These are phyloP conservation scores for Macroglossus sobrinus DNA, from an alignment of 2,113 vertebrate genomes.

Conservation along the genomic window DNA sequence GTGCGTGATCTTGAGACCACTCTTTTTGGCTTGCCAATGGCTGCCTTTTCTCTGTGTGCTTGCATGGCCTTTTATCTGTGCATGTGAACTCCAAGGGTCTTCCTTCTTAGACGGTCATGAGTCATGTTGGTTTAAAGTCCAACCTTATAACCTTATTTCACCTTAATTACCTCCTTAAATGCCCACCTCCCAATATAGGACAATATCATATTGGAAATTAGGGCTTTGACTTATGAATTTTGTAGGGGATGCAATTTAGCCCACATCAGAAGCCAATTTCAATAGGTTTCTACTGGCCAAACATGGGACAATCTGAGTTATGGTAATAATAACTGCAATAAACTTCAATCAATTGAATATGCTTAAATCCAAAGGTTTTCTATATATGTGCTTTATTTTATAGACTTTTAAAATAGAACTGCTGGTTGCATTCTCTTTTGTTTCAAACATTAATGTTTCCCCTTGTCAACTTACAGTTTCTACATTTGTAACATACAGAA, in stretches of 20 bases:
- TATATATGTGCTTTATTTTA: neutral
- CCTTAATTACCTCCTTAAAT: neutral
- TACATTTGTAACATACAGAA: neutral
- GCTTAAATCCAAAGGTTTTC: neutral
- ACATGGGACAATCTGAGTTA: neutral
- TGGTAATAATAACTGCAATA: neutral
- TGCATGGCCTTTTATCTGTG: too few species aligned
- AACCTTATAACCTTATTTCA: neutral
- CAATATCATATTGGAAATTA: neutral
- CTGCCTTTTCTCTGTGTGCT: neutral
- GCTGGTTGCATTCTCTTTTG: neutral
- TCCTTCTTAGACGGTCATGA: neutral
- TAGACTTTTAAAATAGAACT: neutral
- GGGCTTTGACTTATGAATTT: neutral
- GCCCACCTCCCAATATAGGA: neutral
- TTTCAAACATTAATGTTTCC: neutral
- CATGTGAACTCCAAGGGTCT: neutral
- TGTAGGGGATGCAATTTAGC: neutral
- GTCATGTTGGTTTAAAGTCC: neutral
- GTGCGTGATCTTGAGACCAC: neutral
- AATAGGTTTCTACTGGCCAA: neutral
- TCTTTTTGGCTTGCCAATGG: neutral
- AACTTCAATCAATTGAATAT: neutral
- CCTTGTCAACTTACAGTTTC: neutral
- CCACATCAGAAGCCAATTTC: neutral